phyloP scores from a whole-genome alignment of 2,797 vertebrate genomes.

The Pogoniulus pusillus region DNA sequence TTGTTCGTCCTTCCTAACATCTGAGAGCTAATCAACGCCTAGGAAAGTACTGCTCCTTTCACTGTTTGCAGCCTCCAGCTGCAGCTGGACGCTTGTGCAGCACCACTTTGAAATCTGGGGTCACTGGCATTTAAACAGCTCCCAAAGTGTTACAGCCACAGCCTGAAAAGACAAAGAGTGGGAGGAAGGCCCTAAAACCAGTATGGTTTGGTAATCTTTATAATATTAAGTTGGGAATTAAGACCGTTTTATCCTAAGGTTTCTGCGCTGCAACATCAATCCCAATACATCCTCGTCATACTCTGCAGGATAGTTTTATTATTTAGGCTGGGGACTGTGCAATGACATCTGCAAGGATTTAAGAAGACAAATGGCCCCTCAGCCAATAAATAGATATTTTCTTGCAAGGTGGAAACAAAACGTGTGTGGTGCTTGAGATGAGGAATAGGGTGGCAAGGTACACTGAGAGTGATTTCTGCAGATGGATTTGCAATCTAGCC shows the following conservation, averaged over 20 bases:
- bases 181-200: neutral
- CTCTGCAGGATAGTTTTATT: constrained; percentile 52
- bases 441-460: neutral
- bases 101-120: neutral
- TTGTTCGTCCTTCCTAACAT: neutral
- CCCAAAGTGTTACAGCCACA: constrained; percentile 1
- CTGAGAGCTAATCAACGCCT: neutral
- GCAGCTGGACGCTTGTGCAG: neutral
- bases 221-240: constrained; percentile 61
- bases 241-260: neutral
- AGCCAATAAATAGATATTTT: neutral
- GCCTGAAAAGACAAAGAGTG: constrained; percentile 10
- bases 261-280: constrained; percentile 23
- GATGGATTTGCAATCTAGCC: neutral
- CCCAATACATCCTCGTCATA: constrained; percentile 28
- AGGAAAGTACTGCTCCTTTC: neutral
- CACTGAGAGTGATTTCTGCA: neutral
- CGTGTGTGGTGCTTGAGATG: neutral
- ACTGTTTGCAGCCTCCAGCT: neutral
- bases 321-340: constrained; percentile 29
- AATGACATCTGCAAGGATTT: constrained; percentile 30
- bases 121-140: constrained; percentile 34
- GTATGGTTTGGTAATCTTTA: constrained; percentile 48
- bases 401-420: constrained; percentile 8
- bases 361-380: constrained; percentile 4